phyloP scores from a whole-genome alignment of 2,797 vertebrate genomes.

The Champsocephalus esox region DNA sequence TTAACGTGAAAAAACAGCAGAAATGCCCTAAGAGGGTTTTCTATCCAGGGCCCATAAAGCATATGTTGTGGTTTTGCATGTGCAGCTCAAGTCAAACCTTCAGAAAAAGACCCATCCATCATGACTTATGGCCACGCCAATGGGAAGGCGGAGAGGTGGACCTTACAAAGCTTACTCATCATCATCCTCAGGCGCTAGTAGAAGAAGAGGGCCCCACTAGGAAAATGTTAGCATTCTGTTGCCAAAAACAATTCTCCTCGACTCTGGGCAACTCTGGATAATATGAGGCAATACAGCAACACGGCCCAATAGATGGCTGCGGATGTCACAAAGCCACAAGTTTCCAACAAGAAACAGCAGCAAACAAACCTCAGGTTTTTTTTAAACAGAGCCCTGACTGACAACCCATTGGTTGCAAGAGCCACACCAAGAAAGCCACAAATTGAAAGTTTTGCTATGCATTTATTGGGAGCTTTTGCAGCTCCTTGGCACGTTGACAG shows the following conservation, averaged over 20 bases:
- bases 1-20: constrained; percentile 51
- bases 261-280: constrained; percentile 85
- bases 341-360: constrained; percentile 88
- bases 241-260: constrained; percentile 87
- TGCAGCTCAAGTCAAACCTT: constrained; percentile 34
- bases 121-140: constrained; percentile 43
- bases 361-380: constrained; percentile 86
- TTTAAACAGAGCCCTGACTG: constrained; percentile 81
- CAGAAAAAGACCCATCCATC: constrained; percentile 40
- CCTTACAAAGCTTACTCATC: constrained; percentile 62
- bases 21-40: constrained; percentile 30
- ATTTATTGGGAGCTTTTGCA: constrained; percentile 86
- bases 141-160: constrained; percentile 38
- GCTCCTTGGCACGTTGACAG: constrained; percentile 74
- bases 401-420: constrained; percentile 82
- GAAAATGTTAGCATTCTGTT: constrained; percentile 82
- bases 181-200: constrained; percentile 45
- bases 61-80: constrained; percentile 39
- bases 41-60: constrained; percentile 29
- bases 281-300: constrained; percentile 86
- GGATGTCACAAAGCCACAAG: constrained; percentile 87
- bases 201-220: constrained; percentile 77
- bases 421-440: constrained; percentile 86
- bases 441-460: constrained; percentile 87
- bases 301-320: constrained; percentile 82